These are phyloP conservation scores for Ctenopoma multispine DNA, from an alignment of 2,797 vertebrate species.

Conservation along the genomic window DNA sequence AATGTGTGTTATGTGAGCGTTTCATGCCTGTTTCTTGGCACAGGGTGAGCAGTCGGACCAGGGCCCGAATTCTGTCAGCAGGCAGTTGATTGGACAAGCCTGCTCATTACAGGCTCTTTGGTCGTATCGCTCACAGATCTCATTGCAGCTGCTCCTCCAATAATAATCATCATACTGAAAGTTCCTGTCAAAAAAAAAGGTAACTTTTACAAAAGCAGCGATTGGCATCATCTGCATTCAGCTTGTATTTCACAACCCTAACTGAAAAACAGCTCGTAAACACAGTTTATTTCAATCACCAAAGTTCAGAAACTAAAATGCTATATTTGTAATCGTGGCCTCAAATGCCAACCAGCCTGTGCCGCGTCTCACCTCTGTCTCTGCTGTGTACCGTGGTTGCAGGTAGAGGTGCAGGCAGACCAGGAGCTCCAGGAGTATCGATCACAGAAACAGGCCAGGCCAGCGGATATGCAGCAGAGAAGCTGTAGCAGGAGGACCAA, in stretches of 20 bases:
- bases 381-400: constrained; percentile 87
- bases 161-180: constrained; percentile 81
- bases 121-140: constrained; percentile 82
- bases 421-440: constrained; percentile 89
- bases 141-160: constrained; percentile 81
- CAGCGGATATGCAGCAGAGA: constrained; percentile 59
- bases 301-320: neutral
- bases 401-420: constrained; percentile 89
- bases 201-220: neutral
- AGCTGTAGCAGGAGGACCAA: constrained; percentile 76
- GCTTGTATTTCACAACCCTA: neutral
- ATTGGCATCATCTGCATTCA: neutral
- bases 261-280: neutral
- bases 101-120: constrained; percentile 86
- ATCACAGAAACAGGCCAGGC: constrained; percentile 89
- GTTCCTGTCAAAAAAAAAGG: constrained; percentile 72
- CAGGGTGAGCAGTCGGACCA: constrained; percentile 96
- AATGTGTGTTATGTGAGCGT: no score
- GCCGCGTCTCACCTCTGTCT: constrained; percentile 41
- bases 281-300: neutral
- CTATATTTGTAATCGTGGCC: neutral
- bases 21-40: constrained; percentile 87
- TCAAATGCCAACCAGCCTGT: neutral
- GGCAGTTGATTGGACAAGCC: constrained; percentile 89
- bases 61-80: constrained; percentile 86